Evolutionary conservation across 1,140 invertebrate species (phyloP).

Genomic region (Achroia grisella): DNA sequence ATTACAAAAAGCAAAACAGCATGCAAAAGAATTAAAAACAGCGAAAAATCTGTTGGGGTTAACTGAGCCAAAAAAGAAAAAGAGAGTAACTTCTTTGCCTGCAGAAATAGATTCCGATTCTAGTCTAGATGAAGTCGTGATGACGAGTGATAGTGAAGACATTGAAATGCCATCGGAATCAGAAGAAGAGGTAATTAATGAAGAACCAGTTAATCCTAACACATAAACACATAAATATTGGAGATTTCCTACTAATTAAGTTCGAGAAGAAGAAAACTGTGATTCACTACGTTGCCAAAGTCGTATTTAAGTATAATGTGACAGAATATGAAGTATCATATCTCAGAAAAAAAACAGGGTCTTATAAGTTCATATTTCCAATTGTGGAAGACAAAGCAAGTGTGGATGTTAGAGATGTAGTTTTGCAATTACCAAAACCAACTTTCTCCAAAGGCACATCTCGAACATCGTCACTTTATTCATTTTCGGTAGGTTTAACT

Average conservation of each 20-base stretch:
- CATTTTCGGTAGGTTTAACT: constrained; percentile 19
- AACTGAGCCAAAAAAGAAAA: constrained; percentile 21
- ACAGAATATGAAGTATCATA: constrained; percentile 22
- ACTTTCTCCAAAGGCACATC: constrained; percentile 24
- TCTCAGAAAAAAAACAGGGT: constrained; percentile 19
- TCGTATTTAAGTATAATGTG: constrained; percentile 20
- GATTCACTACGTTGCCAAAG: constrained; percentile 23
- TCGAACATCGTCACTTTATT: constrained; percentile 19
- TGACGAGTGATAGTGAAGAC: constrained; percentile 23
- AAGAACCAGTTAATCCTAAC: constrained; percentile 15
- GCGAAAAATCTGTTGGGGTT: constrained; percentile 22
- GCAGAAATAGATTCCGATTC: constrained; percentile 23
- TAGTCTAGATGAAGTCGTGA: constrained; percentile 22
- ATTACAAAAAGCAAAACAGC: constrained; percentile 18
- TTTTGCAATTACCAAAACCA: constrained; percentile 25
- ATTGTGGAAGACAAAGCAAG: constrained; percentile 23
- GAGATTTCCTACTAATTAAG: constrained; percentile 28
- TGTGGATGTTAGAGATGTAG: constrained; percentile 24
- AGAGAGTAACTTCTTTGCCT: constrained; percentile 17
- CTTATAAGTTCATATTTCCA: constrained; percentile 20
- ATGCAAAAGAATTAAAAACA: constrained; percentile 22
- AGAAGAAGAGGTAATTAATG: constrained; percentile 15
- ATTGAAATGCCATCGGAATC: constrained; percentile 16
- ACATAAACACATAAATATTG: constrained; percentile 27
- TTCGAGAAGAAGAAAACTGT: constrained; percentile 26